Evolutionary conservation across 2,888 invertebrate genomes (phyloP), one percentile per base, ranked within the genome.

Genomic region (Stenodera caucasica): DNA sequence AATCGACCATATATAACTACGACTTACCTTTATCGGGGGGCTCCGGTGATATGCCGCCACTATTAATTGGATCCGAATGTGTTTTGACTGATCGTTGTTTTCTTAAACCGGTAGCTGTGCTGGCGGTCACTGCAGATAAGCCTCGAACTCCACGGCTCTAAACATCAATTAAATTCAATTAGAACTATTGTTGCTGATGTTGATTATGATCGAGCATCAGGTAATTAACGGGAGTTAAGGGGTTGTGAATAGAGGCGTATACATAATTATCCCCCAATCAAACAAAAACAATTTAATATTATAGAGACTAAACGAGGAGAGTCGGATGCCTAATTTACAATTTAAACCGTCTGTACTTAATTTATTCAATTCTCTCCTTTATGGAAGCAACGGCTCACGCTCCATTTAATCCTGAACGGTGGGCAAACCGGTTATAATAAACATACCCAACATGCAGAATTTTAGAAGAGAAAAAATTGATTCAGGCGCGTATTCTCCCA

Each of bases 71-170:
- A 58, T 73, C 72, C 55, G 67, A 63, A 57, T 65, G 67, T 49
- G 73, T 68, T 63, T 74, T 72, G 57, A 74, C 75, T 49, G 72
- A 71, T 49, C 77, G 73, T 58, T 72, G 70, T 67, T 76, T 75
- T 64, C 75, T 72, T 57, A 72, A 68, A 63, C 66, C 64, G 53
- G 67, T 57, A 57, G 72, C 63, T 45, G 73, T 65, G 60, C 68
- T 68, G 57, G 71, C 67, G 65, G 71, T 73, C 63, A 76, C 74
- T 63, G 70, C 70, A 55, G 75, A 70, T 66, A 75, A 71, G 70
- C 75, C 75, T 68, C 76, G 73, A 64, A 75, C 74, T 57, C 76
- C 67, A 60, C 77, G 77, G 64, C 68, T 75, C 77, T 77, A 72
- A 45, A 70, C 35, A 50, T 30, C 15, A 50, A 61, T 58, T 58